Evolutionary conservation across 2,888 invertebrate species (phyloP).

Genomic region (Ochropleura plecta): DNA sequence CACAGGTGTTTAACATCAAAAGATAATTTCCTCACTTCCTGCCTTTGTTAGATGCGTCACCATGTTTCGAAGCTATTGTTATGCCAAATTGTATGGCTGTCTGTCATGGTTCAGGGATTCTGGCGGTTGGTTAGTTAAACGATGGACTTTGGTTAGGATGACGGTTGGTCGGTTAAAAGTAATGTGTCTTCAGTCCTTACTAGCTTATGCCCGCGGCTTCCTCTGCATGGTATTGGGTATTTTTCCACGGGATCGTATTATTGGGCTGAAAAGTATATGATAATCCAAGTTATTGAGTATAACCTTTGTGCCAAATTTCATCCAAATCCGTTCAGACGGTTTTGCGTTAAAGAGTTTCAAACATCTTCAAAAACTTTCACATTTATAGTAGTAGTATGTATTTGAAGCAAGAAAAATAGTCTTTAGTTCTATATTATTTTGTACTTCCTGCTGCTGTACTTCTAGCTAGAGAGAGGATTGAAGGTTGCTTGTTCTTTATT

Average conservation of each 20-base stretch:
- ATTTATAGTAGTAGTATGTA: too few species aligned
- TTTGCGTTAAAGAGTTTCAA: too few species aligned
- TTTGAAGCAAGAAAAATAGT: too few species aligned
- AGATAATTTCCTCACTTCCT: conserved; percentile 62
- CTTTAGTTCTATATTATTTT: background rate
- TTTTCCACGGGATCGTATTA: too few species aligned
- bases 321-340: too few species aligned
- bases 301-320: too few species aligned
- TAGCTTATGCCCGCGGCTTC: too few species aligned
- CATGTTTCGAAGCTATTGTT: conserved; percentile 58
- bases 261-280: too few species aligned
- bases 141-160: background rate
- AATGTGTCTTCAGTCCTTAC: background rate
- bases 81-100: conserved; percentile 58
- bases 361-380: too few species aligned
- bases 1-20: conserved; percentile 59
- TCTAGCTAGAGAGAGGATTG: background rate
- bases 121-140: conserved; percentile 30
- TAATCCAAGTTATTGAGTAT: too few species aligned
- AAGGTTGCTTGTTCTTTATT: background rate
- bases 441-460: background rate
- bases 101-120: conserved; percentile 51
- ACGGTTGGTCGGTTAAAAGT: background rate
- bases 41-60: conserved; percentile 62
- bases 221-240: too few species aligned